A percentile compares a stretch with the other conserved stretches of the same genome.
Conservation (phyloP, 2,113 vertebrate genomes). For the Misgurnus anguillicaudatus region DNA sequence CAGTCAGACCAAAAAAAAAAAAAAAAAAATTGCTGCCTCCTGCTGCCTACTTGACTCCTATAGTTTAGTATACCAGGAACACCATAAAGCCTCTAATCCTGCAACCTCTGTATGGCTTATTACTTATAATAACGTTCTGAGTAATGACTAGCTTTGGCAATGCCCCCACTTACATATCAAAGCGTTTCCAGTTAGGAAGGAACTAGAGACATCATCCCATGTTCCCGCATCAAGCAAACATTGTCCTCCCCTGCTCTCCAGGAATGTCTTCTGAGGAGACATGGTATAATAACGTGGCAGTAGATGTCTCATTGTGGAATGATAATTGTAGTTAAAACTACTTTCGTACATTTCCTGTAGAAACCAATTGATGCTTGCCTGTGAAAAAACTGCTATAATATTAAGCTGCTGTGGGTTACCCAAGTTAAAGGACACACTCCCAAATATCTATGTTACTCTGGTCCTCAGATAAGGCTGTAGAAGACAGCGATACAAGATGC, state of each 20-base stretch:
- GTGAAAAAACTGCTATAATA: too few relatives aligned
- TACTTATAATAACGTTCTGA: conserved; percentile 15
- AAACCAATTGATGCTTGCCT: neutral
- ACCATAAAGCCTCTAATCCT: conserved; percentile 33
- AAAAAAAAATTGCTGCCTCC: conserved; percentile 26
- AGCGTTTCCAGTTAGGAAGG: conserved; percentile 36
- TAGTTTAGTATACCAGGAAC: conserved; percentile 20
- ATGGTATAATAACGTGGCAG: neutral
- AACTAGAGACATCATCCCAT: conserved; percentile 38
- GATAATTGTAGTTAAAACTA: neutral
- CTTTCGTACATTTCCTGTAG: neutral
- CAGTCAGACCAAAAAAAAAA: neutral
- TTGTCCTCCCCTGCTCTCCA: neutral
- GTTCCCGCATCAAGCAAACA: conserved; percentile 37
- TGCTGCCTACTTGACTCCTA: conserved; percentile 9
- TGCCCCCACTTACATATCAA: conserved; percentile 27
- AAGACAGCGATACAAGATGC: too few relatives aligned
- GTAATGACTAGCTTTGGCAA: conserved; percentile 43
- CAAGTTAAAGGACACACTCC: neutral
- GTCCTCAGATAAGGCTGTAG: too few relatives aligned
- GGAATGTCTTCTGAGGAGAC: conserved; percentile 16
- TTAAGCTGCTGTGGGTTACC: neutral
- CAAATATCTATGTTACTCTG: neutral
- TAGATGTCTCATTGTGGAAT: neutral
- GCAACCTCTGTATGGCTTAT: conserved; percentile 29